These are phyloP conservation scores for Diglossa brunneiventris DNA, from an alignment of 2,113 vertebrate species.

Conservation along the genomic window DNA sequence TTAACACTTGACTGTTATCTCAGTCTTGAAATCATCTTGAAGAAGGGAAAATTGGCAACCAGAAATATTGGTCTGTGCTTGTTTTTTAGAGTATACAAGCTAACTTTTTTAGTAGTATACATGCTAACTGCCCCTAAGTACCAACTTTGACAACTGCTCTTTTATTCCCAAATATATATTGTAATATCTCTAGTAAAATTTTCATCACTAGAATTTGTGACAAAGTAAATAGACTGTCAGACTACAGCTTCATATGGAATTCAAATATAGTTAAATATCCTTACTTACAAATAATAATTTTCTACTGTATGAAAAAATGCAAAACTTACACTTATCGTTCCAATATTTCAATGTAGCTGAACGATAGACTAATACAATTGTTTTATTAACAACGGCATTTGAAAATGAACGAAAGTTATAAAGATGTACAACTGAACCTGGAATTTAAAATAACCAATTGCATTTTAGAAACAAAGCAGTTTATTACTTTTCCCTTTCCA, in stretches of 20 bases:
- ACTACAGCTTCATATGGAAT: not conserved
- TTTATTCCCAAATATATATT: not conserved
- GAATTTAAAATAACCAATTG: not conserved
- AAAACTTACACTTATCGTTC: not conserved
- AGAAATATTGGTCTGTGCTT: not conserved
- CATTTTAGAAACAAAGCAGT: not conserved
- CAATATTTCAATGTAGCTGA: not conserved
- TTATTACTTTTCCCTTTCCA: not conserved
- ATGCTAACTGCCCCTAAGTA: not conserved
- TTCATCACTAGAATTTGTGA: not conserved
- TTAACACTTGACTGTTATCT: constrained; percentile 8
- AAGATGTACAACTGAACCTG: not conserved
- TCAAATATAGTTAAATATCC: not conserved
- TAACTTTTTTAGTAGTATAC: not conserved
- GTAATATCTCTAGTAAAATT: not conserved
- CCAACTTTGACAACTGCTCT: not conserved
- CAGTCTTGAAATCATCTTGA: not conserved
- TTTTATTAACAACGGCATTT: not conserved
- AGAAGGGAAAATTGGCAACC: not conserved
- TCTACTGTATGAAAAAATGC: not conserved
- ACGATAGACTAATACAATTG: not conserved
- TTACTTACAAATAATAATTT: not conserved
- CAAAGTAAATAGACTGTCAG: not conserved
- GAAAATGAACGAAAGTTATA: not conserved
- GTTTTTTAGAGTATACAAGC: not conserved